Conservation (phyloP, 2,113 vertebrate genomes). For the Balaenoptera acutorostrata region DNA sequence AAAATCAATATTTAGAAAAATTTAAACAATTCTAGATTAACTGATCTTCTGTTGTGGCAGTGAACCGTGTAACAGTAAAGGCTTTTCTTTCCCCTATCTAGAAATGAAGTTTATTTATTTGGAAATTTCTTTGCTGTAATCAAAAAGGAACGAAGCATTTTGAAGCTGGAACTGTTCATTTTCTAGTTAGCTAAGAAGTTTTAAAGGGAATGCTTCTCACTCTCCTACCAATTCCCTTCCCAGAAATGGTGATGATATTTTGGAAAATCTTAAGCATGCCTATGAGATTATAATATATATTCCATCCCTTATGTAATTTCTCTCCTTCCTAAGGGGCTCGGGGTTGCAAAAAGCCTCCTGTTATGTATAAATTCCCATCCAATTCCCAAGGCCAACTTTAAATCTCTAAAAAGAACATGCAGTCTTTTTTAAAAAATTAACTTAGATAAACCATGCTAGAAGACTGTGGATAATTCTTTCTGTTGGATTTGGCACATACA, state of each 20-base stretch:
- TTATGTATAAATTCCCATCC: neutral
- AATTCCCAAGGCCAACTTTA: neutral
- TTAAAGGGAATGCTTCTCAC: neutral
- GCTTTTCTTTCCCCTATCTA: neutral
- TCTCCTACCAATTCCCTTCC: neutral
- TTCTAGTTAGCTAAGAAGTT: conserved; percentile 6
- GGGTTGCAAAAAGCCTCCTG: neutral
- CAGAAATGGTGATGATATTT: conserved; percentile 10
- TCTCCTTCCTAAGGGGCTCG: neutral
- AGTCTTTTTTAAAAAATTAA: neutral
- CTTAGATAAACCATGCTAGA: neutral
- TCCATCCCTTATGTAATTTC: neutral
- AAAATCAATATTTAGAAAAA: neutral
- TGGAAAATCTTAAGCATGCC: neutral
- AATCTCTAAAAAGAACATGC: neutral
- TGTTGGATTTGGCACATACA: neutral
- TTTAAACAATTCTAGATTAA: neutral
- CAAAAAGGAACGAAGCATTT: neutral
- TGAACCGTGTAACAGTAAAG: neutral
- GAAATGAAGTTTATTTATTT: conserved; percentile 33
- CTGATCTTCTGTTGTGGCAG: neutral
- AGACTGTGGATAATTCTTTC: neutral
- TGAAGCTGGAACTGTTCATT: neutral
- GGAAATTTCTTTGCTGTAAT: conserved; percentile 19
- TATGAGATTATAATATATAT: neutral